A percentile compares a stretch with the other conserved stretches of the same genome.
phyloP scores from a whole-genome alignment of 2,113 vertebrate species.

The Paradisaea rubra region DNA sequence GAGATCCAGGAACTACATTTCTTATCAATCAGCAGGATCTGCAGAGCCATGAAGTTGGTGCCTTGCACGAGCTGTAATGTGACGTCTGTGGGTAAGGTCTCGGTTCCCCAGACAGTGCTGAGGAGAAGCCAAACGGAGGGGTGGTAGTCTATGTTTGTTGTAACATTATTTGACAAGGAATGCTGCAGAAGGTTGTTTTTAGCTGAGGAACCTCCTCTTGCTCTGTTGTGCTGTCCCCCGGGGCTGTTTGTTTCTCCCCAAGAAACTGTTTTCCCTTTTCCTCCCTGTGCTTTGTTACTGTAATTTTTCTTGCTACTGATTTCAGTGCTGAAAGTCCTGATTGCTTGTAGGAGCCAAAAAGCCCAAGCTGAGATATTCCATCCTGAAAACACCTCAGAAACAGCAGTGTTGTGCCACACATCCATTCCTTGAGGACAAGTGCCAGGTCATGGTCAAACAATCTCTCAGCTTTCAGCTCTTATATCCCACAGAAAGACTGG shows the following conservation, averaged over 20 bases:
- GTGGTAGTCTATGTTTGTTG: neutral
- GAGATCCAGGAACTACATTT: neutral
- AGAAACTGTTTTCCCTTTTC: neutral
- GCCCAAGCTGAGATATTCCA: neutral
- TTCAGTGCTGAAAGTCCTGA: neutral
- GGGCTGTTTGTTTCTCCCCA: neutral
- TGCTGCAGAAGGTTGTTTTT: neutral
- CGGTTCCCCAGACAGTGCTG: fast-evolving
- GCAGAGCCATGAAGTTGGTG: neutral
- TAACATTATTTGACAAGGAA: too few relatives aligned
- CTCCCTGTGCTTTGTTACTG: neutral
- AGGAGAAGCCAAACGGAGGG: fast-evolving
- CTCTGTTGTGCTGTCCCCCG: neutral
- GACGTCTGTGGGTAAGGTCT: fast-evolving
- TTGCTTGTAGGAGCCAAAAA: neutral
- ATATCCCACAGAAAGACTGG: neutral
- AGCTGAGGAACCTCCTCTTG: neutral
- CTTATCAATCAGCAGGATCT: fast-evolving
- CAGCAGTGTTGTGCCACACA: neutral
- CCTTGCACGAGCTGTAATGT: neutral
- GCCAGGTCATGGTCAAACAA: neutral
- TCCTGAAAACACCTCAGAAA: neutral
- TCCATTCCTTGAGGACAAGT: neutral
- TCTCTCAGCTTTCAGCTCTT: neutral
- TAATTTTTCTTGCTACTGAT: neutral